Evolutionary conservation across 2,888 invertebrate genomes (phyloP), one percentile per base, ranked within the genome.

Genomic region (Chrysina gloriosa): DNA sequence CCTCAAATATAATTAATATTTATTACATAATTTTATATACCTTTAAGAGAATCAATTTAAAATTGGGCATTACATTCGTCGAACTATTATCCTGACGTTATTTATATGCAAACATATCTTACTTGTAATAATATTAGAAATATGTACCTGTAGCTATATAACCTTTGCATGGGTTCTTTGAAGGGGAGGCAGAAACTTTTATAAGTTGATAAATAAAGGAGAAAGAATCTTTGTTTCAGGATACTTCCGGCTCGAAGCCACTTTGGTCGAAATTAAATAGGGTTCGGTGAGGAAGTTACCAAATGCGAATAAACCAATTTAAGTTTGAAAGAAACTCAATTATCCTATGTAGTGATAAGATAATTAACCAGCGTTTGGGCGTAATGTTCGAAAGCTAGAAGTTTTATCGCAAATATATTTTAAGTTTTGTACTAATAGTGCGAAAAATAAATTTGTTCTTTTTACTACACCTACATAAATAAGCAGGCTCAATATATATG

Each of bases 271-370:
- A 68, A 68, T 68, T 68, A 68, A 68, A 64, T 68, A 68, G 56
- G 64, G 68, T 68, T 64, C 65, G 42, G 42, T 56, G 64, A 31
- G 52, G 73, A 78, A 79, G 77, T 79, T 79, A 75, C 78, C 76
- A 77, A 80, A 79, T 79, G 78, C 77, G 79, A 80, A 80, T 80
- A 79, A 80, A 80, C 78, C 80, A 80, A 80, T 80, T 80, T 80
- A 80, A 80, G 78, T 80, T 80, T 77, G 79, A 78, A 80, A 80
- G 80, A 80, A 80, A 80, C 80, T 80, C 80, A 79, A 80, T 80
- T 80, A 80, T 77, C 76, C 77, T 76, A 77, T 77, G 76, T 77
- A 79, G 77, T 78, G 78, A 78, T 78, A 78, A 78, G 78, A 78
- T 79, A 78, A 79, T 79, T 79, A 79, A 78, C 76, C 74, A 70